Base-by-base conservation (phyloP, 2,888 invertebrate species). In the Andrena praecox region DNA sequence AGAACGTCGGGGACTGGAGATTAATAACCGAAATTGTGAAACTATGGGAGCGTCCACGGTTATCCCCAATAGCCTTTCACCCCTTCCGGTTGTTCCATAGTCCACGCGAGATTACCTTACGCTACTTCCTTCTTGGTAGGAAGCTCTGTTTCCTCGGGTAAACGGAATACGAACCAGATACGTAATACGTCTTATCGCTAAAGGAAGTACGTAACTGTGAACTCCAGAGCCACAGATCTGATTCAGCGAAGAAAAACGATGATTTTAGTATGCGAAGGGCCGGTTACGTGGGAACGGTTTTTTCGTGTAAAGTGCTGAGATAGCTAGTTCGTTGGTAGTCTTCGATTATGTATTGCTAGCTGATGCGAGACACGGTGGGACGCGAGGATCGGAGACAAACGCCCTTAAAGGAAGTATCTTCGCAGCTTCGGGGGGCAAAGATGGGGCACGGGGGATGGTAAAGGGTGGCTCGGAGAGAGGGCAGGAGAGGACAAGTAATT, bases 401-500 rank as follows among this genome's bases (percentile, higher is more conserved):
- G 70, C 24, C 62, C 80, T 83, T 86, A 81, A 84, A 79, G 78
- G 77, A 77, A 83, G 79, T 67, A 78, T 82, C 85, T 66, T 24
- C 59, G 72, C 56, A 62, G 74, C 33, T 59, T 35, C 60, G n/a
- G 54, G 56, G 31, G 29, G 0, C 16, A 66, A 33, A 7, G 66
- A 24, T 42, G 31, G 10, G 71, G n/a, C 67, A 33, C 35, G 29
- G 33, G 67, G 54, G 62, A 63, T 24, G 75, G 77, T 33, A 68
- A 50, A 67, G 77, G 74, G 73, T 74, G 66, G 69, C 64, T 74
- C 64, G 82, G 84, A 20, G 75, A 80, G 78, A 77, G 80, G 84
- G 88, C 42, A 75, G 84, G 74, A 85, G 91, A 91, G 92, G 93
- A 92, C 93, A 93, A 93, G 93, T 93, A 93, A 94, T 93, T 93